A percentile compares a stretch with the other conserved stretches of the same genome.
These are phyloP conservation scores for Sigmodon hispidus DNA, from an alignment of 2,113 vertebrate species.

Conservation along the genomic window DNA sequence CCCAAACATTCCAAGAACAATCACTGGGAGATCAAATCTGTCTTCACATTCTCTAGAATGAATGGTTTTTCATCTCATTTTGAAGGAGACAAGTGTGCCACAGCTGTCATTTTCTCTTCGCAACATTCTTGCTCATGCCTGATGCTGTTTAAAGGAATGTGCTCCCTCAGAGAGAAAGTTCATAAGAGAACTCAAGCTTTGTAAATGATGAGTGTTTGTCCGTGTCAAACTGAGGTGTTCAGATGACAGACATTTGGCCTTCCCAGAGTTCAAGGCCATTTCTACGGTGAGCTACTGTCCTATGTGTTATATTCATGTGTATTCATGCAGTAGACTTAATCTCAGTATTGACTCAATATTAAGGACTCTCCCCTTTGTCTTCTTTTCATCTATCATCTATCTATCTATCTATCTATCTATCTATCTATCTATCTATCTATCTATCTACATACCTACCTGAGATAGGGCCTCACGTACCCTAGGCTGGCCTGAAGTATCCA, in stretches of 20 bases:
- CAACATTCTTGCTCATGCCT: not conserved
- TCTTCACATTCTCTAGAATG: conserved; percentile 8
- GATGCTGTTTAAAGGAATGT: not conserved
- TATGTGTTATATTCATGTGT: not conserved
- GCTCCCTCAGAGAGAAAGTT: not conserved
- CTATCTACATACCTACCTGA: not conserved
- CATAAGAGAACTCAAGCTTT: conserved; percentile 19
- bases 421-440: not conserved
- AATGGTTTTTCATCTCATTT: not conserved
- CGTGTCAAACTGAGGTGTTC: not conserved
- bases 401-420: not conserved
- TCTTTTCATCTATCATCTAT: fast-evolving
- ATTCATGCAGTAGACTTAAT: not conserved
- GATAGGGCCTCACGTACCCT: not conserved
- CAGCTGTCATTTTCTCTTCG: not conserved
- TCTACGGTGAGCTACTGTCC: not conserved
- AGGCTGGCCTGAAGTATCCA: not conserved
- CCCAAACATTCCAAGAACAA: conserved; percentile 6
- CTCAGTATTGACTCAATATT: not conserved
- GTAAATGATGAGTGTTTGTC: not conserved
- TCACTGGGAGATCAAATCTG: not conserved
- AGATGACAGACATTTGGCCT: conserved; percentile 29
- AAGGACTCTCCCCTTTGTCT: not conserved
- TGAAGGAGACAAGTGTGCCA: not conserved
- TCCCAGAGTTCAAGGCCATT: conserved; percentile 29